Percentiles rank a stretch among this genome's conserved stretches.
Evolutionary conservation across 2,797 vertebrate genomes (phyloP).

Genomic region (Molothrus aeneus): DNA sequence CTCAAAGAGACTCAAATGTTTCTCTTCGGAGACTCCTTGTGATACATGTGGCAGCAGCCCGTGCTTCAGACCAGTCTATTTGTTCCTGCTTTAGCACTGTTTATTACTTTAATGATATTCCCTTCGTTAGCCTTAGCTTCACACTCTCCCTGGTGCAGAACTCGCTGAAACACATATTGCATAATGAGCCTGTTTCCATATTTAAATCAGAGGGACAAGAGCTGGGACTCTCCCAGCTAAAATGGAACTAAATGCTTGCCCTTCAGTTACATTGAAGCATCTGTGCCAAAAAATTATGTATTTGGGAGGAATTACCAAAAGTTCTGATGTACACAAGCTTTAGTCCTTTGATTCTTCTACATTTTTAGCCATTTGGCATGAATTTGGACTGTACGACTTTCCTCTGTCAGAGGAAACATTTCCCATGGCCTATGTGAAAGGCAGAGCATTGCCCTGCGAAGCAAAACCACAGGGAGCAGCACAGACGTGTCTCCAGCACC

Average conservation of each 20-base stretch:
- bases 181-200: conserved; percentile 15
- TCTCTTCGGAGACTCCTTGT: not conserved
- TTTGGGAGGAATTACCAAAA: conserved; percentile 25
- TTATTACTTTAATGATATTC: conserved; percentile 3
- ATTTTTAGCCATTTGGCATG: not conserved
- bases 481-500: not conserved
- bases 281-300: conserved; percentile 17
- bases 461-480: not conserved
- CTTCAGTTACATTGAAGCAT: conserved; percentile 5
- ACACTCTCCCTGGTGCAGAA: not conserved
- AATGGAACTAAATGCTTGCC: conserved; percentile 31
- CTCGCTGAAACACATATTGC: not conserved
- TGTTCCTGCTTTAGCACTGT: not conserved
- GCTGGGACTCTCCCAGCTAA: conserved; percentile 43
- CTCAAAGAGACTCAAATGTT: not conserved
- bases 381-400: not conserved
- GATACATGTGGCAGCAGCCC: not conserved
- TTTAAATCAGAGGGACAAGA: not conserved
- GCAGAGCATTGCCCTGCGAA: not conserved
- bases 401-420: not conserved
- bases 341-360: not conserved
- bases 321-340: not conserved
- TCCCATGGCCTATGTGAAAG: not conserved
- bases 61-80: not conserved
- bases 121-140: conserved; percentile 16